Base-by-base conservation (phyloP, 2,113 vertebrate genomes). In the Erinaceus europaeus region DNA sequence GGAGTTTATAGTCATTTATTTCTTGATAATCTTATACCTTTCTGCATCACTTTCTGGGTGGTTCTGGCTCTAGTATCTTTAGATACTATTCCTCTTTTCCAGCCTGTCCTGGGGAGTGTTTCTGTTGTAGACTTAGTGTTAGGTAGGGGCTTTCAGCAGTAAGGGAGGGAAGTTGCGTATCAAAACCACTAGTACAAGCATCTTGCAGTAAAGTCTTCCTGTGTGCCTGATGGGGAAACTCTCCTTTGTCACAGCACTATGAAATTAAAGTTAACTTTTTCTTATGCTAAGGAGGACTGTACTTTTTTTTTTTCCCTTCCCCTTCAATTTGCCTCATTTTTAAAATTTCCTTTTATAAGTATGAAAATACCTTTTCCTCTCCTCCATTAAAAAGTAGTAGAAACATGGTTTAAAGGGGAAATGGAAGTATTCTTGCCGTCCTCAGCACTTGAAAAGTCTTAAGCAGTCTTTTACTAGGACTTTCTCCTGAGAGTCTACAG, bases 271-370 rank as follows among this genome's bases (percentile, higher is more conserved):
- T 52, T 77, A 65, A 4, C 53, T n/a, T 36, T 75, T 12, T 42
- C 7, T 72, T 11, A 62, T 69, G 3, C 18, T 73, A 25, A 34
- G 17, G 52, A 48, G 2, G 14, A 12, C 25, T 61, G 3, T 34
- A 65, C 25, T 13, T 65, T 34, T 11, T 6, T n/a, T n/a, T n/a
- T n/a, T n/a, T n/a, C n/a, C n/a, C n/a, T n/a, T n/a, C n/a, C 13
- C 52, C 29, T 46, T 2, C 61, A 23, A 6, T 44, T 80, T 46
- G 68, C 67, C 29, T 71, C 9, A 2, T 14, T 52, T 91, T 77
- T 67, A 73, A 69, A 73, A 8, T 89, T 67, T 27, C 50, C 90
- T 79, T 75, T 55, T 34, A 10, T 78, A 71, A 83, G 17, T 73
- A 55, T 62, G 38, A 71, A 17, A 59, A 13, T 73, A 6, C 21